Percentiles rank a stretch among this genome's conserved stretches.
These are phyloP conservation scores for Dipodomys merriami DNA, from an alignment of 2,113 vertebrate species.

Conservation along the genomic window DNA sequence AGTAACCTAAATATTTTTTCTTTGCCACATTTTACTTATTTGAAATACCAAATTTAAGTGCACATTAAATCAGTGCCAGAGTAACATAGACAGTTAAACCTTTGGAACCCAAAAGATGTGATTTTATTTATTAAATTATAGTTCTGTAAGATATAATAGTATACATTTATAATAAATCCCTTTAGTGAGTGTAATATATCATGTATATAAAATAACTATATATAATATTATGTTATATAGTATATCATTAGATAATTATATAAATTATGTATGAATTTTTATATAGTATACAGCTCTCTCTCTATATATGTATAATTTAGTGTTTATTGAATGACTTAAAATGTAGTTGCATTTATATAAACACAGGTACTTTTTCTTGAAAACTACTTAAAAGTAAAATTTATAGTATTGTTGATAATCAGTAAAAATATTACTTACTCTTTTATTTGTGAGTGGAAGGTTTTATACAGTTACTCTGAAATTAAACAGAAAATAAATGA, in stretches of 20 bases:
- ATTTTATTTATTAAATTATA: neutral
- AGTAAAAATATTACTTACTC: neutral
- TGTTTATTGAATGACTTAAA: no score
- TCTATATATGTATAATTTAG: no score
- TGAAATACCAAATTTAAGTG: neutral
- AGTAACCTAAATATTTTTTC: neutral
- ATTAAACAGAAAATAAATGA: neutral
- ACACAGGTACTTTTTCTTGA: neutral
- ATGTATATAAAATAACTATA: neutral
- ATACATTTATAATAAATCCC: neutral
- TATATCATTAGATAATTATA: no score
- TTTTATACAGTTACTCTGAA: neutral
- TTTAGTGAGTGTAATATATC: neutral
- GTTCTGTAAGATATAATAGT: neutral
- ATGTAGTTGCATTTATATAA: no score
- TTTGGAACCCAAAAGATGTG: neutral
- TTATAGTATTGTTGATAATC: neutral
- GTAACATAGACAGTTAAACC: neutral
- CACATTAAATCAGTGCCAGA: neutral
- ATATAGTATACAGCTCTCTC: no score
- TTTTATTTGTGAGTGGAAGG: neutral
- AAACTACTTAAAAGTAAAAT: neutral
- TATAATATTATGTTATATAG: no score
- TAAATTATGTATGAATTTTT: no score
- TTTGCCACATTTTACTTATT: neutral